Evolutionary conservation across 2,797 vertebrate genomes (phyloP).

Genomic region (Pseudopleuronectes americanus): DNA sequence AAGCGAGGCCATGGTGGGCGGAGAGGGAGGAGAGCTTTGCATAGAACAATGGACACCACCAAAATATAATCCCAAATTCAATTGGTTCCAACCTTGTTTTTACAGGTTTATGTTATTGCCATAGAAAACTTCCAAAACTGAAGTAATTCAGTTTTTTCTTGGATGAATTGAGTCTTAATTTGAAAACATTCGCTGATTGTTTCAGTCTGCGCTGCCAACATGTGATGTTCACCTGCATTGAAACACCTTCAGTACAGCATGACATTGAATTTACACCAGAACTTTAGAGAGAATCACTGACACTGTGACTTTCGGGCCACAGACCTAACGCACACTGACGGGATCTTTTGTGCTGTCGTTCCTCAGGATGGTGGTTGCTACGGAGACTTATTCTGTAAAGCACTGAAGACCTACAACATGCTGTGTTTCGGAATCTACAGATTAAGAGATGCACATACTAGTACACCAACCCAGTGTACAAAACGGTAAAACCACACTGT

Average conservation of each 20-base stretch:
- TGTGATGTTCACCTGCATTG: constrained; percentile 3
- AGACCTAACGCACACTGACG: constrained; percentile 12
- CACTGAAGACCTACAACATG: constrained; percentile 99
- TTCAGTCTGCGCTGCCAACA: constrained; percentile 37
- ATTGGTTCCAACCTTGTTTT: constrained; percentile 51
- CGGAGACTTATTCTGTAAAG: constrained; percentile 99
- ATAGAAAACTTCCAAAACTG: constrained; percentile 26
- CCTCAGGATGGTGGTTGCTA: constrained; percentile 97
- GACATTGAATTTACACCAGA: constrained; percentile 15
- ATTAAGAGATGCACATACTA: constrained; percentile 95
- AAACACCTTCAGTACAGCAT: constrained; percentile 21
- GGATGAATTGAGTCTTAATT: constrained; percentile 29
- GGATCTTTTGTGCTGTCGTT: constrained; percentile 42
- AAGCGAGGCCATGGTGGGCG: constrained; percentile 58
- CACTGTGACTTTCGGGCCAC: no score
- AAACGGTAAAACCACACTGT: constrained; percentile 87
- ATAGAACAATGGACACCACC: constrained; percentile 53
- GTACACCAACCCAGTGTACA: constrained; percentile 89
- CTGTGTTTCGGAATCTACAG: constrained; percentile 99
- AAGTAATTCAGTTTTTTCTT: constrained; percentile 20
- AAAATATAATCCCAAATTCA: constrained; percentile 37
- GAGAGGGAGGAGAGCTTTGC: constrained; percentile 48
- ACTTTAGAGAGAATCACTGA: constrained; percentile 20
- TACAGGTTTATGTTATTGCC: constrained; percentile 39
- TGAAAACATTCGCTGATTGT: constrained; percentile 30